Conservation (phyloP, 2,888 invertebrate genomes). For the Scaptomyza cyrtandrae region DNA sequence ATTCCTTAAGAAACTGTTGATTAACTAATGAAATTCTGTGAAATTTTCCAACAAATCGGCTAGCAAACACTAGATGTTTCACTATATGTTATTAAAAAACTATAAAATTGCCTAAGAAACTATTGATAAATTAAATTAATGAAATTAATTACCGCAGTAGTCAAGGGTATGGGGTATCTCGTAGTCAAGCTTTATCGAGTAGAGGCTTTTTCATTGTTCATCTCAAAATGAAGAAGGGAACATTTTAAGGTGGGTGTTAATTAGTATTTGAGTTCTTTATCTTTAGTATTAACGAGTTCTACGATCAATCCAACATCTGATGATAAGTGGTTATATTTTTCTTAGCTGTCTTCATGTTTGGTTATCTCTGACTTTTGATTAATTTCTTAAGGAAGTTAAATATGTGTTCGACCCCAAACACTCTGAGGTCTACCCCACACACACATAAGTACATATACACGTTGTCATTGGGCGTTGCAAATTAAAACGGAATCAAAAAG, state of each 20-base stretch:
- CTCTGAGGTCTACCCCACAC: background rate
- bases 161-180: background rate
- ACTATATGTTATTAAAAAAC: no score
- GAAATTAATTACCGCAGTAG: no score
- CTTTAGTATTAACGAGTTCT: background rate
- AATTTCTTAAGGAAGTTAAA: constrained; percentile 66
- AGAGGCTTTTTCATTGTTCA: background rate
- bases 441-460: background rate
- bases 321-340: constrained; percentile 7
- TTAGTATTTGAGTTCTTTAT: background rate
- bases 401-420: constrained; percentile 25
- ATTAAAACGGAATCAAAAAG: constrained; percentile 48
- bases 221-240: constrained; percentile 5
- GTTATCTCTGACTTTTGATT: constrained; percentile 46
- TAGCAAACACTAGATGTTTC: no score
- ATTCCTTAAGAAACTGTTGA: no score
- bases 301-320: constrained; percentile 1
- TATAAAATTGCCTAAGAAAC: no score
- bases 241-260: constrained; percentile 5
- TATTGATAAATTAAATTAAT: no score
- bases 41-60: no score
- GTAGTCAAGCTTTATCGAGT: background rate
- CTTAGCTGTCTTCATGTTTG: background rate
- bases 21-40: no score
- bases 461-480: constrained; percentile 57